These are phyloP conservation scores for Cyphomyrmex costatus DNA, from an alignment of 1,140 invertebrate genomes.

Conservation along the genomic window DNA sequence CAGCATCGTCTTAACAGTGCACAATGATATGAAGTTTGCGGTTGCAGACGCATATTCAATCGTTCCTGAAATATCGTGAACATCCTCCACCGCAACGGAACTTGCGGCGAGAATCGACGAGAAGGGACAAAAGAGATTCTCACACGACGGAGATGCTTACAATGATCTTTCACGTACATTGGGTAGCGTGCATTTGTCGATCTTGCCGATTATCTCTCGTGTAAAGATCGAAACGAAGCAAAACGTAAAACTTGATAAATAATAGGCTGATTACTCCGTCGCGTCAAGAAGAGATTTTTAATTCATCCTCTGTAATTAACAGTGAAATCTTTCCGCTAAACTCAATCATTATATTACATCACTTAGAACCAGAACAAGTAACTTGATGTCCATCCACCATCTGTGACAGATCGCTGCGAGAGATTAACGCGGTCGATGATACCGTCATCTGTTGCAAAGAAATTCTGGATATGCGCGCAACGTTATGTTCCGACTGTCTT, in stretches of 20 bases:
- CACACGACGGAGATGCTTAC: slow-evolving; percentile 8
- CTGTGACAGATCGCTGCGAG: not conserved
- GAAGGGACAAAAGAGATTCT: not conserved
- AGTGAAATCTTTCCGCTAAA: not conserved
- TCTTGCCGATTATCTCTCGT: not conserved
- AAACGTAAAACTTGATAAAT: not conserved
- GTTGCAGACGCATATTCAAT: not conserved
- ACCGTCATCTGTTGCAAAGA: not conserved
- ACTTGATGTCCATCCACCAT: not conserved
- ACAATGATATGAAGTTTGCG: not conserved
- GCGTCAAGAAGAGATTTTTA: not conserved
- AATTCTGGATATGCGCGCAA: not conserved
- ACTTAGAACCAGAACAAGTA: not conserved
- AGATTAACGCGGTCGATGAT: not conserved
- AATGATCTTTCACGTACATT: not conserved
- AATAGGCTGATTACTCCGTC: not conserved
- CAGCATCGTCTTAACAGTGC: too few relatives aligned
- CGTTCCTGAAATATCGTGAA: slow-evolving; percentile 33
- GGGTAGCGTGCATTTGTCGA: not conserved
- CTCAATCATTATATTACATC: not conserved
- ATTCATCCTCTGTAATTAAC: not conserved
- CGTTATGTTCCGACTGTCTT: not conserved
- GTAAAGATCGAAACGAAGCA: not conserved
- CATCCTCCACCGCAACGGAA: slow-evolving; percentile 4
- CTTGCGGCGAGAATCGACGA: not conserved